These are phyloP conservation scores for Scarus forsteni DNA, from an alignment of 2,797 vertebrate genomes.

Conservation along the genomic window DNA sequence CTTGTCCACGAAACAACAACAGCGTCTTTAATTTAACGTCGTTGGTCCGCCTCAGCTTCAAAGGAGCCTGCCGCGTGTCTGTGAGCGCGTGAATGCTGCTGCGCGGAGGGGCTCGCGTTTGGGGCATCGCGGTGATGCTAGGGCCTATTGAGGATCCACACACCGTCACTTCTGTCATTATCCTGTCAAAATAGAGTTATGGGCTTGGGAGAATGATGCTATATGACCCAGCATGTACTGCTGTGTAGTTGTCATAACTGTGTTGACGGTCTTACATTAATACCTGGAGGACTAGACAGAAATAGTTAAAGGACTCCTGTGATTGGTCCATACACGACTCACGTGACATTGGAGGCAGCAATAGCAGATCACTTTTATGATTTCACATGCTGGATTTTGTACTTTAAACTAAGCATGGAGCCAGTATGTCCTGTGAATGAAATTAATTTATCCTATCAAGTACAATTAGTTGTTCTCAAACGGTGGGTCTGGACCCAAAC, in stretches of 20 bases:
- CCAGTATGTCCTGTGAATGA: constrained; percentile 6
- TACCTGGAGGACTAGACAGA: constrained; percentile 68
- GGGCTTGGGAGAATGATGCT: constrained; percentile 15
- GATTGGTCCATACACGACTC: constrained; percentile 76
- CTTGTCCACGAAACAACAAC: not conserved
- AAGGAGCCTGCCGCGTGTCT: constrained; percentile 45
- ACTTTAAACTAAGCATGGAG: constrained; percentile 26
- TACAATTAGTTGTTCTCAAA: too few species aligned
- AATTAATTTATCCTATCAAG: constrained; percentile 3
- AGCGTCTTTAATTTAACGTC: constrained; percentile 24
- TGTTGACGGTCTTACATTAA: constrained; percentile 69
- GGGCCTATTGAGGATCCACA: constrained; percentile 47
- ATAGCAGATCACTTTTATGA: constrained; percentile 46
- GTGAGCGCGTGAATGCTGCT: constrained; percentile 53
- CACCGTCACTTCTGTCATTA: constrained; percentile 41
- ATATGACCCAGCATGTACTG: constrained; percentile 12
- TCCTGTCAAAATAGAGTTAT: constrained; percentile 10
- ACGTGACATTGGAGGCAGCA: constrained; percentile 78
- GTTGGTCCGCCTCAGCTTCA: constrained; percentile 15
- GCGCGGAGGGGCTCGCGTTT: constrained; percentile 34
- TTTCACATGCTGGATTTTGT: constrained; percentile 53
- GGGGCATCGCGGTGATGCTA: constrained; percentile 52
- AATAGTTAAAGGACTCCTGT: constrained; percentile 77
- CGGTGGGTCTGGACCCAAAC: too few species aligned
- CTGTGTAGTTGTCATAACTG: constrained; percentile 63